Base-by-base conservation (phyloP, 2,113 vertebrate species). In the Brachypodius melanocephalos region DNA sequence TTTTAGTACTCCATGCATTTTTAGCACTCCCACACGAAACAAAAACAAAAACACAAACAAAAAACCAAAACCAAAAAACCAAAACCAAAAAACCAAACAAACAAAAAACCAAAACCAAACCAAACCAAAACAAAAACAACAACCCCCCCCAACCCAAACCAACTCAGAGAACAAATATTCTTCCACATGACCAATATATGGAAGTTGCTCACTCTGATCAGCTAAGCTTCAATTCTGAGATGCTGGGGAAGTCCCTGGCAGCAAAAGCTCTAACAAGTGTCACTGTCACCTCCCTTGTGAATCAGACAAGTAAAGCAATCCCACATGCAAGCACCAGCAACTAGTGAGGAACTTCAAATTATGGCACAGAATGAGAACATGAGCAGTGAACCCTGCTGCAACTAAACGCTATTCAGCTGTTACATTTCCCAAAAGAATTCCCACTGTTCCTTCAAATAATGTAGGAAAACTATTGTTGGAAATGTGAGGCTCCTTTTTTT, bases 401-500 rank as follows among this genome's bases (percentile, higher is more conserved):
- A 43, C 55, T 18, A 69, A n/a, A 90, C 92, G 54, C 52, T 51
- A 91, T 88, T 91, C 79, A 67, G 91, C 65, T 79, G 76, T 88
- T 69, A 81, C 29, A 14, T 83, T 77, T 94, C 77, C 85, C 73
- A 78, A 95, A 29, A 94, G 59, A 97, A 93, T 36, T 74, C 63
- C 90, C 88, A 62, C 73, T 88, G 65, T 61, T 96, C 96, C 95
- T 94, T 96, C 85, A 96, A 95, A 96, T 40, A 93, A 95, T 20
- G 32, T 88, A 85, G 84, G 88, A 97, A 97, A 97, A 79, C 86
- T 94, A 88, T 43, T 96, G 90, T 90, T 97, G 96, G 95, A 95
- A 97, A 96, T 93, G 94, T 97, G 97, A 97, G 93, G 71, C 95
- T 97, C 92, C 95, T 82, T 84, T 89, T 85, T 89, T 84, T 89